Conservation (phyloP, 2,113 vertebrate genomes). For the Deroptyus accipitrinus region DNA sequence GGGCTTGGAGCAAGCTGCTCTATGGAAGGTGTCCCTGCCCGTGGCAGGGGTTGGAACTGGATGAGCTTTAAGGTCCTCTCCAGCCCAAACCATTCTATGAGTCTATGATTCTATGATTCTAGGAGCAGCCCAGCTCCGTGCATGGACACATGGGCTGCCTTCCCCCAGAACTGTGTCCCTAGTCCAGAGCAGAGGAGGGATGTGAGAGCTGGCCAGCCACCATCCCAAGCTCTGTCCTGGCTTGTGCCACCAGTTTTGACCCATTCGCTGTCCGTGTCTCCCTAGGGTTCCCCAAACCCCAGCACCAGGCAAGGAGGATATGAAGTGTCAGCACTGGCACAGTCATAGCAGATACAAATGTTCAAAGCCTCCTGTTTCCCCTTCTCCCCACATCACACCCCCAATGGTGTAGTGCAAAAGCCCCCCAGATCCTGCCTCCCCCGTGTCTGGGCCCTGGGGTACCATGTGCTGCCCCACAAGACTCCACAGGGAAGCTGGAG, state of each 20-base stretch:
- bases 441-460: background rate
- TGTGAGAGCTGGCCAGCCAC: background rate
- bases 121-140: background rate
- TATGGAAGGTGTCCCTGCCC: background rate
- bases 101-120: background rate
- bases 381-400: background rate
- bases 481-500: background rate
- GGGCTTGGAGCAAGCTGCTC: no score
- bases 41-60: background rate
- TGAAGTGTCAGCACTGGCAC: background rate
- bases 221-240: background rate
- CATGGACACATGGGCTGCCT: background rate
- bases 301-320: background rate
- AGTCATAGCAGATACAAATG: rapidly evolving
- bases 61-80: background rate
- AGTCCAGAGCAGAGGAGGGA: background rate
- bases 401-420: rapidly evolving
- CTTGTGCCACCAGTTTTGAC: background rate
- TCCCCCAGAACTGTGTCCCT: background rate
- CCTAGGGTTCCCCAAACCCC: background rate
- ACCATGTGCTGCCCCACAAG: background rate
- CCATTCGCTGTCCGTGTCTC: background rate
- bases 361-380: background rate
- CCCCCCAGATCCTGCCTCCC: background rate
- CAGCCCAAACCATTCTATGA: background rate